Evolutionary conservation across 2,797 vertebrate species (phyloP).

Genomic region (Crocidura indochinensis): DNA sequence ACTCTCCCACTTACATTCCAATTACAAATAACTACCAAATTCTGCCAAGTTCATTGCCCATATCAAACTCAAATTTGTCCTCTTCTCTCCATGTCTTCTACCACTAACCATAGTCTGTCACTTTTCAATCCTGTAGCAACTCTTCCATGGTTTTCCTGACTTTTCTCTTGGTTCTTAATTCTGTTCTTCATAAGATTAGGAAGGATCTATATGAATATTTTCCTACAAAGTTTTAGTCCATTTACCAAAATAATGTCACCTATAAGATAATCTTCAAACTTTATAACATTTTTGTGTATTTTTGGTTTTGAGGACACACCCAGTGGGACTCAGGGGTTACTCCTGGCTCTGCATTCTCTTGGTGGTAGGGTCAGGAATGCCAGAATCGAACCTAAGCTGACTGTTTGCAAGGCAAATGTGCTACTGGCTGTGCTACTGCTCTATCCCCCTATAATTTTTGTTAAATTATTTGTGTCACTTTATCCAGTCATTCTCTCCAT

Average conservation of each 20-base stretch:
- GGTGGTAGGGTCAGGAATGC: too few relatives aligned
- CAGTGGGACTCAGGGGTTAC: too few relatives aligned
- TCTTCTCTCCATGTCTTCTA: neutral
- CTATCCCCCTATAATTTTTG: neutral
- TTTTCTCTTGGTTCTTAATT: neutral
- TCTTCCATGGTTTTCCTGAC: neutral
- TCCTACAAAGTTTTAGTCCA: too few relatives aligned
- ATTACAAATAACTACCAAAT: neutral
- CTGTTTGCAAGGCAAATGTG: too few relatives aligned
- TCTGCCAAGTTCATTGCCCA: neutral
- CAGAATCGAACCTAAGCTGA: too few relatives aligned
- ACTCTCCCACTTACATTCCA: neutral
- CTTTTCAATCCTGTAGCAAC: neutral
- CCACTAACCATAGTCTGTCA: neutral
- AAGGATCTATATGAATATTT: neutral
- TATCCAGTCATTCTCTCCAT: neutral
- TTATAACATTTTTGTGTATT: neutral
- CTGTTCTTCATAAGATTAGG: neutral
- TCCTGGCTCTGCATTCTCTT: too few relatives aligned
- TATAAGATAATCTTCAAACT: neutral
- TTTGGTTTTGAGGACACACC: too few relatives aligned
- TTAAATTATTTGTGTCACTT: neutral
- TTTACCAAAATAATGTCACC: neutral
- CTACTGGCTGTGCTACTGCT: too few relatives aligned
- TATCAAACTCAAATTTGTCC: neutral